Conservation (phyloP, 2,113 vertebrate genomes). For the Alexandromys fortis region DNA sequence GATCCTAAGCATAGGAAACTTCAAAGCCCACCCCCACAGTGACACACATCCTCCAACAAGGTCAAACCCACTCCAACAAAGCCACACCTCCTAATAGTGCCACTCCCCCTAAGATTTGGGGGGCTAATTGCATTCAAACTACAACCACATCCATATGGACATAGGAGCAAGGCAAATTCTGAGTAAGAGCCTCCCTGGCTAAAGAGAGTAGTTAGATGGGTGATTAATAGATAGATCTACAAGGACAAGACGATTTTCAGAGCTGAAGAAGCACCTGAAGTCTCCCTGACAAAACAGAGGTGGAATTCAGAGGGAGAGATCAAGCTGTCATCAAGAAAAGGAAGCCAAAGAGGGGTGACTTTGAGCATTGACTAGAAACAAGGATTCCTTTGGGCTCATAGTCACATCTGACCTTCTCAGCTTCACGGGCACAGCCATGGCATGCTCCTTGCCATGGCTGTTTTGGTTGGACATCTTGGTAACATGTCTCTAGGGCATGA, state of each 20-base stretch:
- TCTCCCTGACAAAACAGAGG: not conserved
- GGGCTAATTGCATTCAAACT: not conserved
- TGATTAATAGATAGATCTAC: not conserved
- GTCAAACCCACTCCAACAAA: not conserved
- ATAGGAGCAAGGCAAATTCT: not conserved
- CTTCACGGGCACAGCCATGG: not conserved
- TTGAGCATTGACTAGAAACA: not conserved
- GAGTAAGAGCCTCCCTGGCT: not conserved
- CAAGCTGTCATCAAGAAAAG: not conserved
- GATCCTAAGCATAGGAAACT: not conserved
- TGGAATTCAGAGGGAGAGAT: not conserved
- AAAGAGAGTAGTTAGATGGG: not conserved
- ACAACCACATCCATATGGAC: not conserved
- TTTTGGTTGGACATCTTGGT: not conserved
- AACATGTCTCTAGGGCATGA: not conserved
- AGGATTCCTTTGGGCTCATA: not conserved
- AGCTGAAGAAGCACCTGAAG: not conserved
- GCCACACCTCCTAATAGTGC: not conserved
- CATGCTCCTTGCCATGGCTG: not conserved
- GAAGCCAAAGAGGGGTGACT: accelerated
- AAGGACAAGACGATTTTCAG: not conserved
- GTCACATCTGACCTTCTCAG: not conserved
- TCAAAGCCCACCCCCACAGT: not conserved
- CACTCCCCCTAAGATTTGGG: not conserved
- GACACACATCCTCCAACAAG: not conserved